phyloP scores from a whole-genome alignment of 1,140 invertebrate species.

The Aphis gossypii region DNA sequence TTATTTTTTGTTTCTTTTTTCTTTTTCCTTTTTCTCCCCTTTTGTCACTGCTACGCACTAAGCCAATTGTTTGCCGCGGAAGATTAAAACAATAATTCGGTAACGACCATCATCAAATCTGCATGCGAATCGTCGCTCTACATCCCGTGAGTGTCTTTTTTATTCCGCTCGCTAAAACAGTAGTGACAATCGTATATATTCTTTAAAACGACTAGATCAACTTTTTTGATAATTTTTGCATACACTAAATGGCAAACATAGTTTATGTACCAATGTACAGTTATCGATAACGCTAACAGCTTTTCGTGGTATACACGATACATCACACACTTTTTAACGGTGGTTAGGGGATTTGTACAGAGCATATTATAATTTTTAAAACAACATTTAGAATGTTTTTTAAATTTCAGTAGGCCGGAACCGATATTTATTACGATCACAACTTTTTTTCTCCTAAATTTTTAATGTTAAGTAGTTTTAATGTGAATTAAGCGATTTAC shows the following conservation, averaged over 20 bases:
- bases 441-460: neutral
- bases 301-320: neutral
- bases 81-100: slow-evolving; percentile 56
- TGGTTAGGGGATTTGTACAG: neutral
- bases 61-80: slow-evolving; percentile 51
- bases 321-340: too few species aligned
- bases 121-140: neutral
- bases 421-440: neutral
- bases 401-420: neutral
- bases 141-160: neutral
- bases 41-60: neutral
- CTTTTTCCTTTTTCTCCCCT: neutral
- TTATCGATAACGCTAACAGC: neutral
- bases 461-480: neutral
- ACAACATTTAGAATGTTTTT: neutral
- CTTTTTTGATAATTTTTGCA: neutral
- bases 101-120: slow-evolving; percentile 41
- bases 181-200: neutral
- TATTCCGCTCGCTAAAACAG: neutral
- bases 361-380: neutral
- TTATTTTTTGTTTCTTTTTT: slow-evolving; percentile 21
- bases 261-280: too few species aligned
- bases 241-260: neutral
- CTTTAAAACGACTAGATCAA: neutral
- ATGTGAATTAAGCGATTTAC: neutral